Conservation (phyloP, 2,113 vertebrate genomes). For the Campylorhamphus procurvoides region DNA sequence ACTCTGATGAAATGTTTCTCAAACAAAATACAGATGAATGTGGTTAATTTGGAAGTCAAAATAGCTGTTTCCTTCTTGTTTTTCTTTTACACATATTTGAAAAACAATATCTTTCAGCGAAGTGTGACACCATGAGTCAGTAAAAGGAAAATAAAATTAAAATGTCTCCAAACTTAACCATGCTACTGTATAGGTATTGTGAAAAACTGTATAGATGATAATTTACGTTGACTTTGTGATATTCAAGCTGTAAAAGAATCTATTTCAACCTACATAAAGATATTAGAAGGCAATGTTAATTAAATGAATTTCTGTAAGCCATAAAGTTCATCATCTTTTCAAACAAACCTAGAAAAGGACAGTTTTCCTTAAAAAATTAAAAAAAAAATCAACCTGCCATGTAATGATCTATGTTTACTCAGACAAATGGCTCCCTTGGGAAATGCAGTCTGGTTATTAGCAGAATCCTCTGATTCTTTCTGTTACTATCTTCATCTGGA, state of each 20-base stretch:
- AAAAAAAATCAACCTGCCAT: neutral
- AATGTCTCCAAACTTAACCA: neutral
- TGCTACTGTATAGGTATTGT: neutral
- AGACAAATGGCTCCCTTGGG: slow-evolving; percentile 1
- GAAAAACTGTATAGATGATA: neutral
- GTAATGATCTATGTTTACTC: neutral
- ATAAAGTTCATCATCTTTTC: slow-evolving; percentile 33
- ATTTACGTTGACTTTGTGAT: neutral
- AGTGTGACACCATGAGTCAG: neutral
- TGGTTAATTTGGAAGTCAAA: neutral
- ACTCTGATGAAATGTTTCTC: neutral
- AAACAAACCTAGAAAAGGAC: neutral
- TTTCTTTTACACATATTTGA: neutral
- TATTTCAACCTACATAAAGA: neutral
- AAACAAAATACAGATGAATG: neutral
- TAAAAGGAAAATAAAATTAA: neutral
- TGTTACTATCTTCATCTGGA: neutral
- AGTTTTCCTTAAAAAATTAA: slow-evolving; percentile 20
- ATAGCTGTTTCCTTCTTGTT: neutral
- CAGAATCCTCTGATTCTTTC: neutral
- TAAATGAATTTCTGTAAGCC: neutral
- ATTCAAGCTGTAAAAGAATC: slow-evolving; percentile 2
- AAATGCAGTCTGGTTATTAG: neutral
- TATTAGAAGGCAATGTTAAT: neutral
- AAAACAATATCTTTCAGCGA: neutral